Evolutionary conservation across 2,797 vertebrate species (phyloP), one percentile per base, ranked within the genome.

Genomic region (Sylvilagus floridanus): DNA sequence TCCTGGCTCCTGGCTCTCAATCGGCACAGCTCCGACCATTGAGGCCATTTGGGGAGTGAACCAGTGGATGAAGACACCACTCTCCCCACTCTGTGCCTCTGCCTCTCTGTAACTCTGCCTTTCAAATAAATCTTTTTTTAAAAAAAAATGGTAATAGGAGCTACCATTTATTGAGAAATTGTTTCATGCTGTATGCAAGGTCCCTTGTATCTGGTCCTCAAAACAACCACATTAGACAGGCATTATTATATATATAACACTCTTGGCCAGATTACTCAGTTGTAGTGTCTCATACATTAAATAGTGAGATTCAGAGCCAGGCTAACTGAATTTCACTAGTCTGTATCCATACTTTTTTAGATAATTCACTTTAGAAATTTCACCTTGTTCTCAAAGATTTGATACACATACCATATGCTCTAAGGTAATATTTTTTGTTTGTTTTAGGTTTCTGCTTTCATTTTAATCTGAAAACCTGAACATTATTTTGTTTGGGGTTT

Each of bases 381-480:
- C 14, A 65, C 28, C 22, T 91, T 93, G 84, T 57, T 57, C 3
- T 57, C 2, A 79, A 21, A 82, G 60, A 60, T 50, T 75, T 73
- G 17, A 73, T 95, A 54, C 2, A 72, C 2, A 68, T 66, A 50
- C n/a, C 6, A 0, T 90, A 16, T 92, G 26, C 52, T 84, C 62
- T 68, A 77, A 30, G 84, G 21, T n/a, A 75, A 54, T 54, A 52
- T 73, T 93, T 93, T 73, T 96, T 84, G 26, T 83, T 91, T 73
- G 76, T 26, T 69, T 79, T 52, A 68, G 65, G 16, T 19, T 88
- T 83, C 66, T 66, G 1, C 35, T 69, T 30, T 52, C 72, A 47
- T 83, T 93, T 88, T 35, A 82, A 75, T 68, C 32, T 75, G 42
- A 91, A 91, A 79, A 71, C 47, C 32, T 68, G 5, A 14, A 76